Percentiles rank a stretch among this genome's conserved stretches.
Conservation (phyloP, 2,888 invertebrate species). For the Cephus runcator region DNA sequence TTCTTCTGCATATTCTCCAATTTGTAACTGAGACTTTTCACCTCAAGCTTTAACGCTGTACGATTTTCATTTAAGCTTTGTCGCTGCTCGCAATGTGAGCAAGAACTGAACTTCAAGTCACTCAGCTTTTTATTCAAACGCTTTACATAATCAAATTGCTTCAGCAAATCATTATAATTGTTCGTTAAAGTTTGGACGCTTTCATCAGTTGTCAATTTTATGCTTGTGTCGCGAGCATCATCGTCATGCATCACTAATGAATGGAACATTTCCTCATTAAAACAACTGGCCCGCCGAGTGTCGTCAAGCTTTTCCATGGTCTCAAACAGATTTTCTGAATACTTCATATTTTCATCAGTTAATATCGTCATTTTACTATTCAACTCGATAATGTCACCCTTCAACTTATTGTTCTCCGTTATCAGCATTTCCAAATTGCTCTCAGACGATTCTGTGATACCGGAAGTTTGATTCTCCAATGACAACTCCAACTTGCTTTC, state of each 20-base stretch:
- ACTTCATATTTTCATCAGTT: constrained; percentile 37
- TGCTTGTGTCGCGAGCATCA: neutral
- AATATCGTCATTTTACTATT: constrained; percentile 30
- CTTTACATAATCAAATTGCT: constrained; percentile 37
- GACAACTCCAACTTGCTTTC: constrained; percentile 32
- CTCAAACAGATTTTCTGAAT: constrained; percentile 32
- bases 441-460: neutral
- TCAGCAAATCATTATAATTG: constrained; percentile 34
- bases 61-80: constrained; percentile 45
- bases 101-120: constrained; percentile 45
- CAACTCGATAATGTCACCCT: constrained; percentile 37
- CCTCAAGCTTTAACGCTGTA: constrained; percentile 44
- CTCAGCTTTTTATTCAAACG: constrained; percentile 46
- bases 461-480: constrained; percentile 4
- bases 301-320: constrained; percentile 20
- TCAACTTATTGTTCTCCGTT: constrained; percentile 33
- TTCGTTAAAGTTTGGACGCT: constrained; percentile 20
- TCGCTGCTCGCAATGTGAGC: constrained; percentile 45
- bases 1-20: constrained; percentile 44
- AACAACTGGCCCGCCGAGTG: constrained; percentile 14
- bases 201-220: neutral
- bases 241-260: constrained; percentile 1
- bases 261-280: constrained; percentile 2
- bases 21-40: constrained; percentile 41
- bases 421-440: constrained; percentile 20